Conservation (phyloP, 1,140 invertebrate genomes). For the Zophobas atratus region DNA sequence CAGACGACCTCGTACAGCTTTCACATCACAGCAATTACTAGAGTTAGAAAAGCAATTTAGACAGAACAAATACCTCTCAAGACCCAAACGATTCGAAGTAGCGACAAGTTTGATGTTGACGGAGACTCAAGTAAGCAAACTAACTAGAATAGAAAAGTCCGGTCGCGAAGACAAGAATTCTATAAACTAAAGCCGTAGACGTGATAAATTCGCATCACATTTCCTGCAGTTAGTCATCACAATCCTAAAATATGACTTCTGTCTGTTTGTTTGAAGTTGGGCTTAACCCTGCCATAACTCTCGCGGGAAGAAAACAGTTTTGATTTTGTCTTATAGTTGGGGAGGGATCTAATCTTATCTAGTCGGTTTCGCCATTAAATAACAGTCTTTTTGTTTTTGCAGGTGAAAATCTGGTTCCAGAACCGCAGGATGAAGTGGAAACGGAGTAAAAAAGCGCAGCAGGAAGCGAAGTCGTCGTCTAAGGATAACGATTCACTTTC, state of each 20-base stretch:
- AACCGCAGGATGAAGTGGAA: constrained; percentile 98
- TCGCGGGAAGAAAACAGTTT: constrained; percentile 60
- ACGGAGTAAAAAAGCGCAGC: constrained; percentile 93
- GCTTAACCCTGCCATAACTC: constrained; percentile 61
- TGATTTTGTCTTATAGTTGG: constrained; percentile 30
- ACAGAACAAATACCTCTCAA: constrained; percentile 98
- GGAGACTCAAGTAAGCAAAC: constrained; percentile 91
- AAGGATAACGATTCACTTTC: constrained; percentile 18
- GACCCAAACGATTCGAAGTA: constrained; percentile 98
- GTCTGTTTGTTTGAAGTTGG: constrained; percentile 63
- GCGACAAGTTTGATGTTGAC: constrained; percentile 98
- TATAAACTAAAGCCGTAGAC: constrained; percentile 48
- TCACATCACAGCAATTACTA: constrained; percentile 97
- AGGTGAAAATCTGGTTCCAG: constrained; percentile 98
- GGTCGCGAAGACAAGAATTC: constrained; percentile 30
- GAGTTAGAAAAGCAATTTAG: constrained; percentile 99
- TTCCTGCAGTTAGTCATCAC: constrained; percentile 60
- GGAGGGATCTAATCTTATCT: background rate
- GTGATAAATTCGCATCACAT: constrained; percentile 62
- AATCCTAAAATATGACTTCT: constrained; percentile 64
- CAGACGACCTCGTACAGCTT: constrained; percentile 95
- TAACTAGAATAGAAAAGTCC: background rate
- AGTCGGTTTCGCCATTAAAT: no score
- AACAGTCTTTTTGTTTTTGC: constrained; percentile 58
- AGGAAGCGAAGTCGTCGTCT: constrained; percentile 74